Evolutionary conservation across 2,888 invertebrate genomes (phyloP).

Genomic region (Macroteleia sp.): DNA sequence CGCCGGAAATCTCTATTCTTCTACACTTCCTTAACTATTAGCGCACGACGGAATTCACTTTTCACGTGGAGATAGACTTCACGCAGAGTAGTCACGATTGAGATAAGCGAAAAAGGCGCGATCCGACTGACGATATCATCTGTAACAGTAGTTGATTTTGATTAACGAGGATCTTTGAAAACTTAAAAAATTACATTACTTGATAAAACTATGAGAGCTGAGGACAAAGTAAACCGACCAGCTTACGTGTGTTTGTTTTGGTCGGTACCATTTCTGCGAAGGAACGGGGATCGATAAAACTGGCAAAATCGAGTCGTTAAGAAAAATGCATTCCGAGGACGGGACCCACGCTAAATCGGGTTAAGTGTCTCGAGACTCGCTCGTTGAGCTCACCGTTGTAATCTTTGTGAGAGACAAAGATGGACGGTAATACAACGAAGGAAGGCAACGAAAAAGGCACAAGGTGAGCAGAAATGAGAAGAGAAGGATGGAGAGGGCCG

Average conservation of each 20-base stretch:
- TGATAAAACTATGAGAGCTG: not conserved
- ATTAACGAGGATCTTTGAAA: not conserved
- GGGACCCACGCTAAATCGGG: constrained; percentile 61
- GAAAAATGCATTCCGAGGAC: constrained; percentile 65
- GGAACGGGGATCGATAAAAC: constrained; percentile 58
- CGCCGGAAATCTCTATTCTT: constrained; percentile 74
- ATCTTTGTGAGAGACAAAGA: constrained; percentile 52
- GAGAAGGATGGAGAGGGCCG: constrained; percentile 52
- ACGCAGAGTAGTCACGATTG: constrained; percentile 13
- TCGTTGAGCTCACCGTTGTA: constrained; percentile 61
- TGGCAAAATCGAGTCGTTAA: constrained; percentile 66
- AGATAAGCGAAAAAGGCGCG: constrained; percentile 20
- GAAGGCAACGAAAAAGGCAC: constrained; percentile 41
- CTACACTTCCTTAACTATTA: constrained; percentile 75
- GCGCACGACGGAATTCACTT: constrained; percentile 71
- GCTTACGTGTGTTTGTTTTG: constrained; percentile 39
- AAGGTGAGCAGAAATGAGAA: constrained; percentile 46
- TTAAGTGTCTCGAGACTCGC: constrained; percentile 63
- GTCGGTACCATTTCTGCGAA: constrained; percentile 47
- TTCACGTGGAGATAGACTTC: constrained; percentile 70
- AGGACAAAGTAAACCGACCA: constrained; percentile 1
- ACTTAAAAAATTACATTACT: not conserved
- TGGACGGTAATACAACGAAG: constrained; percentile 28
- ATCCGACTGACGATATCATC: constrained; percentile 5
- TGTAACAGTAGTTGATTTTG: constrained; percentile 1